Percentiles rank a stretch among this genome's conserved stretches.
phyloP scores from a whole-genome alignment of 2,113 vertebrate species.

The Colistium nudipinnis region DNA sequence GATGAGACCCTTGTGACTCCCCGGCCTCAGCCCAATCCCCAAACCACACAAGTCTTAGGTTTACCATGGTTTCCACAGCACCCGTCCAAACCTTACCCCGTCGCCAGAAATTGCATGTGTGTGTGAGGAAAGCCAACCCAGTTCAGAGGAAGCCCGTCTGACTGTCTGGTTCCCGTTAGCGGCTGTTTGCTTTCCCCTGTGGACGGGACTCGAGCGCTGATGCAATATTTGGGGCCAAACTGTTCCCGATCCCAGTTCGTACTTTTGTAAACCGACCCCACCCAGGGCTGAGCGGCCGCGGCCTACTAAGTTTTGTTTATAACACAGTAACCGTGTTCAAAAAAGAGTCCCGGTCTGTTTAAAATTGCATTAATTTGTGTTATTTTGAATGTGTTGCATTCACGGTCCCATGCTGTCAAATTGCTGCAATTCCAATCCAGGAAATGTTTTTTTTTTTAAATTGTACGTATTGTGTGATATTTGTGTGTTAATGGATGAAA shows the following conservation, averaged over 20 bases:
- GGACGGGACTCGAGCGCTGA: constrained; percentile 10
- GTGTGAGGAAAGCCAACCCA: constrained; percentile 54
- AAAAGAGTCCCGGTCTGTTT: not conserved
- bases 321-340: too few relatives aligned
- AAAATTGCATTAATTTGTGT: too few relatives aligned
- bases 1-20: not conserved
- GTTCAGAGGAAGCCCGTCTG: constrained; percentile 42
- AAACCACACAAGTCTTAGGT: constrained; percentile 34
- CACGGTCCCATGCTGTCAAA: not conserved
- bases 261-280: constrained; percentile 14
- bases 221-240: constrained; percentile 21
- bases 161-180: constrained; percentile 54
- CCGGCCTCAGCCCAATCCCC: not conserved
- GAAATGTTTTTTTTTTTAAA: not conserved
- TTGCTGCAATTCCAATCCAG: not conserved
- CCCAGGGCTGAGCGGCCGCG: too few relatives aligned
- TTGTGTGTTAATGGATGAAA: not conserved
- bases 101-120: constrained; percentile 58
- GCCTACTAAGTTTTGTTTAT: too few relatives aligned
- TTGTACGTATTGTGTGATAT: not conserved
- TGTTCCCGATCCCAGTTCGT: constrained; percentile 1
- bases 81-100: constrained; percentile 57
- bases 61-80: constrained; percentile 68
- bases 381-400: not conserved
- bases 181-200: constrained; percentile 43